Conservation (phyloP, 2,113 vertebrate genomes). For the Eidolon helvum region DNA sequence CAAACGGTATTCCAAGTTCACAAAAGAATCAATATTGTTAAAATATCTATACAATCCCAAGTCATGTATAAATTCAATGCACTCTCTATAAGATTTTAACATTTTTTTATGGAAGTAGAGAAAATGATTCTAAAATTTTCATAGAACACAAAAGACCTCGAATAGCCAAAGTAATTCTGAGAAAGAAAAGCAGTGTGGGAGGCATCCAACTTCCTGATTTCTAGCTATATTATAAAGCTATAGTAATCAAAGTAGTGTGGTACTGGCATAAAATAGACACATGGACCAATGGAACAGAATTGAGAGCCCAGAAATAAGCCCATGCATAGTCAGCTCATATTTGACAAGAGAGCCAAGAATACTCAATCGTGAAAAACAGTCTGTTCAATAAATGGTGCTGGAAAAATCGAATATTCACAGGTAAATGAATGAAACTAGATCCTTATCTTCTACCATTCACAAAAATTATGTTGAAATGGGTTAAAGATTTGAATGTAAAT, state of each 20-base stretch:
- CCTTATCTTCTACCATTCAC: too few species aligned
- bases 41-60: background rate
- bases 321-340: background rate
- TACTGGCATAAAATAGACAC: too few species aligned
- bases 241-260: background rate
- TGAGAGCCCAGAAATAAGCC: background rate
- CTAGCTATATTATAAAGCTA: background rate
- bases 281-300: too few species aligned
- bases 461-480: background rate
- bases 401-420: too few species aligned
- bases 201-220: background rate
- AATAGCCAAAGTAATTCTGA: background rate
- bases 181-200: background rate
- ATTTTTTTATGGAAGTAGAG: background rate
- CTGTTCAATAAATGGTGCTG: background rate
- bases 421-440: too few species aligned
- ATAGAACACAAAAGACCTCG: background rate
- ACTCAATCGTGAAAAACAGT: background rate
- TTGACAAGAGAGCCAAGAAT: background rate
- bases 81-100: background rate
- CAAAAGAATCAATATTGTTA: too few species aligned
- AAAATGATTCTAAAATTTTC: background rate
- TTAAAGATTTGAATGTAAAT: background rate
- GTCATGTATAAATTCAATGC: background rate
- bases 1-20: too few species aligned